These are phyloP conservation scores for Sphaerophoria rueppellii DNA, from an alignment of 2,888 invertebrate species.

Conservation along the genomic window DNA sequence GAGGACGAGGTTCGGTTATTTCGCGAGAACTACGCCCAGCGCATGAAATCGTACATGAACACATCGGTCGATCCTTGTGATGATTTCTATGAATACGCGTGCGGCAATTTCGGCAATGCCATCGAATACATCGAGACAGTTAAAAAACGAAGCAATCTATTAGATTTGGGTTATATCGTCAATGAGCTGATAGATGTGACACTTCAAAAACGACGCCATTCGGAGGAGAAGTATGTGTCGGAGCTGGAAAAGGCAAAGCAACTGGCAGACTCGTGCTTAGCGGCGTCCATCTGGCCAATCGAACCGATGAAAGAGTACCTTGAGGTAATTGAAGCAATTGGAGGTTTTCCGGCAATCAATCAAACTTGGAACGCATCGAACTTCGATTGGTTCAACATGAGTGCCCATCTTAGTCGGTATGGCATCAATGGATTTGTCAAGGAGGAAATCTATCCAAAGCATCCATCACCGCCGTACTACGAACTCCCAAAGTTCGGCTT, in stretches of 20 bases:
- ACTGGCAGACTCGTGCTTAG: conserved; percentile 76
- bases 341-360: conserved; percentile 80
- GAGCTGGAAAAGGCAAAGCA: conserved; percentile 77
- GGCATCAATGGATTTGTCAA: conserved; percentile 76
- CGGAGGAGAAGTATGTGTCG: conserved; percentile 69
- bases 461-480: conserved; percentile 78
- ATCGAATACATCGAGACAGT: conserved; percentile 74
- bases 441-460: conserved; percentile 74
- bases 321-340: conserved; percentile 77
- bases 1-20: conserved; percentile 52
- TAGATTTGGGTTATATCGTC: conserved; percentile 77
- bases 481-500: conserved; percentile 79
- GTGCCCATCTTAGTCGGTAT: conserved; percentile 78
- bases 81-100: conserved; percentile 80
- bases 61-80: conserved; percentile 77
- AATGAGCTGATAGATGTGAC: conserved; percentile 74
- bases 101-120: conserved; percentile 79
- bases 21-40: conserved; percentile 75
- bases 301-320: conserved; percentile 77
- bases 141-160: conserved; percentile 77
- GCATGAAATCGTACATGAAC: conserved; percentile 79
- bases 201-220: conserved; percentile 68
- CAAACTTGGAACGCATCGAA: conserved; percentile 73
- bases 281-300: conserved; percentile 76
- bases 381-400: conserved; percentile 81